Evolutionary conservation across 1,140 invertebrate species (phyloP).

Genomic region (Leptinotarsa texana): DNA sequence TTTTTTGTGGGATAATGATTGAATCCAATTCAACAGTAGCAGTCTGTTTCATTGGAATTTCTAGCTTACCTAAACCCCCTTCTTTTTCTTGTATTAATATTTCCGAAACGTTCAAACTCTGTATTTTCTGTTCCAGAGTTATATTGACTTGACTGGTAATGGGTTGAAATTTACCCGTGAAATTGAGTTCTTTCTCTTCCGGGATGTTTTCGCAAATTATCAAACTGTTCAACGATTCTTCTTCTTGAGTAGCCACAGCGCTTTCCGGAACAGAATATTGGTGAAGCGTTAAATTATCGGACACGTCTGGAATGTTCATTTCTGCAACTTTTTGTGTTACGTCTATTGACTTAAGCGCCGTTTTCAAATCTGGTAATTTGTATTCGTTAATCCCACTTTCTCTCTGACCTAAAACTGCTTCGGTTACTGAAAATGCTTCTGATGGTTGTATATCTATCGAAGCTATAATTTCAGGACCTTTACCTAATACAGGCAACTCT

Average conservation of each 20-base stretch:
- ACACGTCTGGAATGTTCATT: slow-evolving; percentile 31
- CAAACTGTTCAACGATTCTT: slow-evolving; percentile 42
- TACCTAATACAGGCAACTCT: slow-evolving; percentile 26
- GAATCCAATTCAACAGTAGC: slow-evolving; percentile 45
- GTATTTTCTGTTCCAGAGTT: slow-evolving; percentile 56
- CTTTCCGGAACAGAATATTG: slow-evolving; percentile 23
- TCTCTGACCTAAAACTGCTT: slow-evolving; percentile 36
- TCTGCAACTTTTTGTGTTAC: slow-evolving; percentile 47
- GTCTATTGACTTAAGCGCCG: slow-evolving; percentile 43
- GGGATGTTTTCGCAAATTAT: slow-evolving; percentile 48
- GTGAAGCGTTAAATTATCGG: slow-evolving; percentile 35
- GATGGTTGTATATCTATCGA: slow-evolving; percentile 32
- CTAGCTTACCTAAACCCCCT: slow-evolving; percentile 42
- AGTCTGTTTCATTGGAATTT: slow-evolving; percentile 43
- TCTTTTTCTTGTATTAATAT: slow-evolving; percentile 53
- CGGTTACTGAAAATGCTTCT: slow-evolving; percentile 37
- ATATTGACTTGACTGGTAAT: slow-evolving; percentile 53
- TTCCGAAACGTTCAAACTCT: slow-evolving; percentile 50
- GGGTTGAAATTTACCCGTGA: slow-evolving; percentile 52
- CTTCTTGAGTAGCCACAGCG: slow-evolving; percentile 38
- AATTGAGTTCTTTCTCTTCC: slow-evolving; percentile 52
- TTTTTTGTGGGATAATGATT: slow-evolving; percentile 50
- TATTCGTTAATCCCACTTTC: slow-evolving; percentile 38
- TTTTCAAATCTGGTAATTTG: slow-evolving; percentile 43
- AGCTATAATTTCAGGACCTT: slow-evolving; percentile 31